These are phyloP conservation scores for Solea solea DNA, from an alignment of 2,113 vertebrate species.

Conservation along the genomic window DNA sequence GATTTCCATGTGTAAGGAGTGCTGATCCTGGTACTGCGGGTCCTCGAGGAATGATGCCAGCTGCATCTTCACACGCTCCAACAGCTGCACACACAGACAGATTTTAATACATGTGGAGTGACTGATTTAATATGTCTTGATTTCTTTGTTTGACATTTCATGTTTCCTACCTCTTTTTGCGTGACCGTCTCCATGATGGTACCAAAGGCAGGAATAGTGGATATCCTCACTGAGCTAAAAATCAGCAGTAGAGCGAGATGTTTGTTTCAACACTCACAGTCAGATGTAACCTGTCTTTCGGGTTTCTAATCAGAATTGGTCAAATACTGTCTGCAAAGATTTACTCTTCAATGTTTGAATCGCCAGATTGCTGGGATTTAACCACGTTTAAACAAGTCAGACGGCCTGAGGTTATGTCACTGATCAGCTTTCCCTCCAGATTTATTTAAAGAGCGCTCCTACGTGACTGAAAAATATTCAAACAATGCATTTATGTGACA, in stretches of 20 bases:
- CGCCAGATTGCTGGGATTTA: constrained; percentile 3
- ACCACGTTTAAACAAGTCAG: constrained; percentile 1
- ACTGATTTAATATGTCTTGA: background rate
- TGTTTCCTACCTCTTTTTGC: constrained; percentile 91
- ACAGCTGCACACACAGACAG: constrained; percentile 81
- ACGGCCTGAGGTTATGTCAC: background rate
- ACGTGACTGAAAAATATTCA: background rate
- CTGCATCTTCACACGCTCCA: constrained; percentile 99
- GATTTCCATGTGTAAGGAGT: constrained; percentile 97
- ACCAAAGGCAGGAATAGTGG: constrained; percentile 98
- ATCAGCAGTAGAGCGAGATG: constrained; percentile 69
- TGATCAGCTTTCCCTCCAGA: constrained; percentile 1
- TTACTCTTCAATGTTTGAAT: constrained; percentile 7
- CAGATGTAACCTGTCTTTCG: background rate
- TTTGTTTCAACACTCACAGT: constrained; percentile 16
- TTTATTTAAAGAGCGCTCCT: background rate
- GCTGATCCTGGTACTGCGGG: constrained; percentile 97
- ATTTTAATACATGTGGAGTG: background rate
- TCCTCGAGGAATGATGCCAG: constrained; percentile 97
- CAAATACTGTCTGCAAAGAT: constrained; percentile 12
- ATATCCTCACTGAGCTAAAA: constrained; percentile 96
- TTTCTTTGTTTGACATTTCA: background rate
- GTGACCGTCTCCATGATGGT: constrained; percentile 99
- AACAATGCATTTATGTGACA: background rate
- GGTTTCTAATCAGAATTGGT: constrained; percentile 17